Evolutionary conservation across 35 echinoderm and acorn worm genomes (phyloP).

Genomic region (Apostichopus californicus): DNA sequence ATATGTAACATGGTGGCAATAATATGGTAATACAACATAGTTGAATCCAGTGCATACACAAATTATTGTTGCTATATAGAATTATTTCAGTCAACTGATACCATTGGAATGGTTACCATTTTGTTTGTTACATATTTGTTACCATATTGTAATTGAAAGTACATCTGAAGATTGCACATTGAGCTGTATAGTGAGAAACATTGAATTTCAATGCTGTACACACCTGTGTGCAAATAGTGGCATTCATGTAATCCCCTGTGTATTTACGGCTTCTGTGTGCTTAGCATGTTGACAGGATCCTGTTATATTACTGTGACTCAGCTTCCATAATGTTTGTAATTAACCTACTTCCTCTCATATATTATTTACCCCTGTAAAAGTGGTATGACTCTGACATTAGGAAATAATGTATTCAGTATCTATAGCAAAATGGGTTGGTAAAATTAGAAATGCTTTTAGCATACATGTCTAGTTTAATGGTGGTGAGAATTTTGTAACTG

Average conservation of each 20-base stretch:
- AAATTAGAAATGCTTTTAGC: too few species aligned
- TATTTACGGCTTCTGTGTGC: neutral
- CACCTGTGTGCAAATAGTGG: neutral
- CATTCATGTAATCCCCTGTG: neutral
- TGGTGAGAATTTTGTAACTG: too few species aligned
- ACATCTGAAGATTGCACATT: too few species aligned
- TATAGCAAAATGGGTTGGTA: neutral
- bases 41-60: too few species aligned
- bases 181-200: neutral
- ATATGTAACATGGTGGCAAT: too few species aligned
- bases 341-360: neutral
- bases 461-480: too few species aligned
- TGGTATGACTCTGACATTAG: neutral
- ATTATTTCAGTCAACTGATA: too few species aligned
- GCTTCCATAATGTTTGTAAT: constrained; percentile 10
- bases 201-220: neutral
- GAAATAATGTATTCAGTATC: neutral
- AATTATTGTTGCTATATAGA: too few species aligned
- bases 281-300: neutral
- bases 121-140: too few species aligned
- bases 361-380: neutral
- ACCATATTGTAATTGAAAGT: too few species aligned
- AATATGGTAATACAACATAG: too few species aligned
- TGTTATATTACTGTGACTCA: neutral
- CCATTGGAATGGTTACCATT: too few species aligned